These are phyloP conservation scores for Stegastes partitus DNA, from an alignment of 2,113 vertebrate genomes.

Conservation along the genomic window DNA sequence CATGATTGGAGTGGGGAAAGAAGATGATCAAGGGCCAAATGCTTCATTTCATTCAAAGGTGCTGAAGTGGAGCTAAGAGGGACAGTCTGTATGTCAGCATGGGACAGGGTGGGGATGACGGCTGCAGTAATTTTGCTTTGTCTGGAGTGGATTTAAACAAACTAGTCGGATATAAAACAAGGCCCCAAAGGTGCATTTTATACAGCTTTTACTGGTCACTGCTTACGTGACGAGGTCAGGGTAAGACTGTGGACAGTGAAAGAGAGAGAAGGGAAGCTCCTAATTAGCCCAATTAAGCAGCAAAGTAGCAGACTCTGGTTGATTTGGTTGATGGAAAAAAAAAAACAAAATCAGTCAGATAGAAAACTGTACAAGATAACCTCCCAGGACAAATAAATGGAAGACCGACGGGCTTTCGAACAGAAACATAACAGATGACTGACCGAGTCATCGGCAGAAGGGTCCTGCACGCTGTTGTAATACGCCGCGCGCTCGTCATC, in stretches of 20 bases:
- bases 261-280: neutral
- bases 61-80: slow-evolving; percentile 4
- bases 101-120: neutral
- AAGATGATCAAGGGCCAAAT: slow-evolving; percentile 10
- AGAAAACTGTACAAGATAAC: neutral
- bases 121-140: neutral
- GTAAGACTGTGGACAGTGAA: neutral
- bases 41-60: neutral
- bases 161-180: neutral
- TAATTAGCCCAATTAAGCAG: slow-evolving; percentile 28
- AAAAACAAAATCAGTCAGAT: too few relatives aligned
- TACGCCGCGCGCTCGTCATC: slow-evolving; percentile 94
- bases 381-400: neutral
- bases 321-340: neutral
- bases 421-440: slow-evolving; percentile 40
- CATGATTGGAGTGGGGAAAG: neutral
- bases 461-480: slow-evolving; percentile 88
- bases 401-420: too few relatives aligned
- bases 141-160: neutral
- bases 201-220: slow-evolving; percentile 27
- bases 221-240: slow-evolving; percentile 3
- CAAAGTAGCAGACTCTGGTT: neutral
- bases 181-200: neutral
- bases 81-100: neutral
- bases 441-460: slow-evolving; percentile 89